These are phyloP conservation scores for Ophion costatus DNA, from an alignment of 2,888 invertebrate species.

Conservation along the genomic window DNA sequence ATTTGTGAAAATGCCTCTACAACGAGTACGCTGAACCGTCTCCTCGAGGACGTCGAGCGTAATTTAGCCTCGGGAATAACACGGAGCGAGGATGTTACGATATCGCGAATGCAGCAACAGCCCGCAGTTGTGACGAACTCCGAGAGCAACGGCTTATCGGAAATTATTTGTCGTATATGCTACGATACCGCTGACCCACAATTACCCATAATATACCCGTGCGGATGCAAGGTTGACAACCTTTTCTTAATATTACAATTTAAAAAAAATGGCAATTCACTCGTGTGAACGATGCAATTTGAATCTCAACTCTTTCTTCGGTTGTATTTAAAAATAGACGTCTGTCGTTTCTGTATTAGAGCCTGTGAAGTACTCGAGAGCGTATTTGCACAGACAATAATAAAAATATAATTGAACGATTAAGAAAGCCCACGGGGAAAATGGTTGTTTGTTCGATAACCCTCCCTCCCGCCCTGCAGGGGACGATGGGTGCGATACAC, in stretches of 20 bases:
- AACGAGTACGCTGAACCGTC: constrained; percentile 68
- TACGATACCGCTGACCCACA: constrained; percentile 83
- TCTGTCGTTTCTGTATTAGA: neutral
- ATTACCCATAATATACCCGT: constrained; percentile 84
- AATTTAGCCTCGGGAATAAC: constrained; percentile 38
- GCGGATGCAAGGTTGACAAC: constrained; percentile 84
- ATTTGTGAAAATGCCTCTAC: constrained; percentile 67
- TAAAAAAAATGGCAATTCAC: neutral
- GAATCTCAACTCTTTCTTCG: neutral
- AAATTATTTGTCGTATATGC: constrained; percentile 83
- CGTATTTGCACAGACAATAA: constrained; percentile 19
- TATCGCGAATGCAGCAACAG: neutral
- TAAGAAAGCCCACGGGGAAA: too few relatives aligned
- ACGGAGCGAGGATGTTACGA: constrained; percentile 38
- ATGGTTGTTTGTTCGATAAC: neutral
- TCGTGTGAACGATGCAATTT: neutral
- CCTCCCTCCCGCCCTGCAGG: constrained; percentile 82
- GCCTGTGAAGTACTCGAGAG: too few relatives aligned
- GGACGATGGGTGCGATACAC: constrained; percentile 90
- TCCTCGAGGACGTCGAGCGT: constrained; percentile 68
- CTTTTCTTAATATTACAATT: neutral
- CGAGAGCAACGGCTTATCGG: constrained; percentile 56
- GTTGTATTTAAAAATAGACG: constrained; percentile 36
- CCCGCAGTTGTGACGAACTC: constrained; percentile 36
- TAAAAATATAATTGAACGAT: neutral